These are phyloP conservation scores for Emydoidea blandingii DNA, from an alignment of 2,797 vertebrate genomes.

Conservation along the genomic window DNA sequence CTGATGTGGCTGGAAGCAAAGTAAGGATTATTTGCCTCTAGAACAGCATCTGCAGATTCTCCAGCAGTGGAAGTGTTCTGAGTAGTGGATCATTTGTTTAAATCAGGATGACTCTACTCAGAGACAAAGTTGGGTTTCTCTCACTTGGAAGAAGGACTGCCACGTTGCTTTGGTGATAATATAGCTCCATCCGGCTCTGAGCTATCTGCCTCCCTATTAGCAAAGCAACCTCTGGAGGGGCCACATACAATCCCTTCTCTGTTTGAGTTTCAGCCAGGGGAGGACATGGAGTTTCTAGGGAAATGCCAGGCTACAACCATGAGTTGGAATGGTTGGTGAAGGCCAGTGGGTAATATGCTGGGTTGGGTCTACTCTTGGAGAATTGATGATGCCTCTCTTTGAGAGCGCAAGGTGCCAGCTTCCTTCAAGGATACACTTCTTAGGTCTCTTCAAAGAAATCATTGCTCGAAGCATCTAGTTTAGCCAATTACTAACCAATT, in stretches of 20 bases:
- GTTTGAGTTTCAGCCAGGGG: fast-evolving
- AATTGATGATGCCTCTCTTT: neutral
- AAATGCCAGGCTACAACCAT: fast-evolving
- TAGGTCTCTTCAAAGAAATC: neutral
- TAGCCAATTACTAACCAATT: neutral
- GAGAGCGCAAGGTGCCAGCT: neutral
- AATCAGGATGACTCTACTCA: neutral
- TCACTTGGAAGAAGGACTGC: neutral
- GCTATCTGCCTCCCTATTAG: neutral
- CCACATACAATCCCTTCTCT: neutral
- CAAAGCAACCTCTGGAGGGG: neutral
- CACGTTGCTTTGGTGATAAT: neutral
- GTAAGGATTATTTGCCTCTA: slow-evolving; percentile 26
- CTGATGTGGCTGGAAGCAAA: slow-evolving; percentile 11
- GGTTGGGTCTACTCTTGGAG: neutral
- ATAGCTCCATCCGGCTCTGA: neutral
- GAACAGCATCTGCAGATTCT: neutral
- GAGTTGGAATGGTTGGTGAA: fast-evolving
- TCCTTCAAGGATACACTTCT: neutral
- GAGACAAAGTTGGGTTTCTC: neutral
- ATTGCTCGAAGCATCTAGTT: fast-evolving
- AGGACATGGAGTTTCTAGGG: neutral
- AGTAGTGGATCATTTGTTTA: neutral
- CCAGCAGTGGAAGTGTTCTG: neutral
- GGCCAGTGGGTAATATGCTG: neutral